Evolutionary conservation across 2,797 vertebrate species (phyloP).

Genomic region (Muraenolepis orangiensis): DNA sequence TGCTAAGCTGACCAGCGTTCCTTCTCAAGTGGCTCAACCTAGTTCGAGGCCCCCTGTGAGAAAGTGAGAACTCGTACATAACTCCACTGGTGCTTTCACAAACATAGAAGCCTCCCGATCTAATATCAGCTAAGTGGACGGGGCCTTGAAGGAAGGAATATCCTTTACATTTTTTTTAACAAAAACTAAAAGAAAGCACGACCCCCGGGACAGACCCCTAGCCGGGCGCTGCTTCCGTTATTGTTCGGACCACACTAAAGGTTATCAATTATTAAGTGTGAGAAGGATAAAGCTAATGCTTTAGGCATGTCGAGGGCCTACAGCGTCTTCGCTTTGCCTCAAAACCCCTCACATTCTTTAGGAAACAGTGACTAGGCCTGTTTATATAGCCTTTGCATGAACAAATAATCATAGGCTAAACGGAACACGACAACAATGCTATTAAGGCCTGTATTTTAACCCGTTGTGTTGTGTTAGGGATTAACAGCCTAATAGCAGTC

Average conservation of each 20-base stretch:
- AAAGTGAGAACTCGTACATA: neutral
- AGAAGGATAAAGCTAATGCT: constrained; percentile 33
- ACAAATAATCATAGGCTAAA: neutral
- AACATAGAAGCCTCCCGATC: neutral
- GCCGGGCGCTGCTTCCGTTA: neutral
- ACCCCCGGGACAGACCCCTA: constrained; percentile 6
- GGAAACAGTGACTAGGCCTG: neutral
- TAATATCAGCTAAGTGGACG: neutral
- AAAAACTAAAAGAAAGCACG: neutral
- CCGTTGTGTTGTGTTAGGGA: neutral
- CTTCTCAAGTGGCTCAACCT: constrained; percentile 22
- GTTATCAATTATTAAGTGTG: constrained; percentile 14
- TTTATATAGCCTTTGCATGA: neutral
- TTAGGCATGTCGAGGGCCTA: neutral
- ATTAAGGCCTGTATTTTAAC: neutral
- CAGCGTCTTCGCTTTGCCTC: neutral
- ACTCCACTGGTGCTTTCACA: neutral
- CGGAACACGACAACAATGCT: neutral
- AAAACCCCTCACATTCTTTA: neutral
- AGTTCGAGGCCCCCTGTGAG: constrained; percentile 2
- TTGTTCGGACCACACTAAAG: neutral
- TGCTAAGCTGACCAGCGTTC: constrained; percentile 29
- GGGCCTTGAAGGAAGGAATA: constrained; percentile 6
- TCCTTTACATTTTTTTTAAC: neutral
- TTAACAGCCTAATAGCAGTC: too few species aligned